Base-by-base conservation (phyloP, 2,888 invertebrate species). In the Deilephila elpenor region DNA sequence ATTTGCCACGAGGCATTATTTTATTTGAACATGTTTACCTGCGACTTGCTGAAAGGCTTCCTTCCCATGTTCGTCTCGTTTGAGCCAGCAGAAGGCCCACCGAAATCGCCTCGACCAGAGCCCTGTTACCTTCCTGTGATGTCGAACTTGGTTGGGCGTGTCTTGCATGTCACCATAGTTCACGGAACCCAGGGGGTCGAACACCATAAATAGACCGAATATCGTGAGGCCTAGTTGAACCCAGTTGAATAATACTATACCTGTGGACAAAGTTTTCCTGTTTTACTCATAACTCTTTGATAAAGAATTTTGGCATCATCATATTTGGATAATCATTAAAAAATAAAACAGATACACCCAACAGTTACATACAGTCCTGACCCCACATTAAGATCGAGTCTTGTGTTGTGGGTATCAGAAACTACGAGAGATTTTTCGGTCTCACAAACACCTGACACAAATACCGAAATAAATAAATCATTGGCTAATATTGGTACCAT, bases 181-280 rank as follows among this genome's bases (percentile, higher is more conserved):
- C 70, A 95, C 95, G 0, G 96, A 96, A 5, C 98, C 98, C 77
- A 98, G 90, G 0, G 98, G 98, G 87, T 98, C 98, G 88, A 98
- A 98, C 70, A 98, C 96, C 89, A 98, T 93, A 64, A 97, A 96
- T 67, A 98, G 93, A 0, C 97, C 97, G 81, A 98, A 96, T 37
- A 98, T 91, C 5, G 97, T 96, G 17, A 97, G 92, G 1, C 96
- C 96, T 73, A 97, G 95, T 71, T 98, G 95, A 29, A 97, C 96
- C 98, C 98, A 98, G 84, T 97, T 97, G 88, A 97, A 97, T 71
- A 98, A 94, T 0, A 98, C 97, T 80, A 97, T 95, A 76, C 96
- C 97, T 96, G 90, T 59, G 90, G 64, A n/a, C 51, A 72, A 67
- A 60, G n/a, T 14, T 2, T 7, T 8, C 7, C 1, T 37, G 6